Evolutionary conservation across 2,888 invertebrate genomes (phyloP), one percentile per base, ranked within the genome.

Genomic region (Noctuana brunneofusca): DNA sequence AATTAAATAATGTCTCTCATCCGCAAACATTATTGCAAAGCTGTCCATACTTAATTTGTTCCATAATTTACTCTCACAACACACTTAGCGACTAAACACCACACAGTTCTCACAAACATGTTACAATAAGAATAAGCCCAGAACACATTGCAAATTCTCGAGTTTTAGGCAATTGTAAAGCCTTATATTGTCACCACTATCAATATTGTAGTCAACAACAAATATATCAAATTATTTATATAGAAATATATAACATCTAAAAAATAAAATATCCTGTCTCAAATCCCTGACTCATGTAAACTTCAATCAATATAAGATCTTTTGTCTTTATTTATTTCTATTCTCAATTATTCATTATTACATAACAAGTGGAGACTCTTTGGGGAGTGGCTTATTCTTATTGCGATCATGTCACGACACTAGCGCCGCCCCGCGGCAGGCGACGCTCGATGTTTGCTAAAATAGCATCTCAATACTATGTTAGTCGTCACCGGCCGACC

Each of bases 401-500:
- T 80, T 84, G 80, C 78, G 83, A 79, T 83, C 60, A 60, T 78
- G 77, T 70, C 68, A 71, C 66, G 69, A 72, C 65, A 71, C 67
- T 69, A 66, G 68, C 67, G 63, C 69, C 65, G 49, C 66, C 70
- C 62, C 56, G 53, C 53, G 41, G 22, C 41, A 55, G 63, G 68
- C 41, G 35, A 16, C 49, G 68, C 68, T 64, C 30, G 48, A 68
- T 63, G 68, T 60, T 70, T 62, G 69, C 67, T 67, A 60, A 62
- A 53, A 67, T 54, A 60, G 53, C 60, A 62, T 58, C 55, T 64
- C 65, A 63, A 62, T 22, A 46, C 60, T 49, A 18, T 65, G 48
- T 71, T 95, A 94, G 80, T 95, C 95, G 67, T 94, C 94, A 70
- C 95, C 95, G 55, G 93, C 95, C 58, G 95, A 92, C 82, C 95